Percentiles rank a stretch among this genome's conserved stretches.
Evolutionary conservation across 2,888 invertebrate genomes (phyloP).

Genomic region (Thecophora atra): DNA sequence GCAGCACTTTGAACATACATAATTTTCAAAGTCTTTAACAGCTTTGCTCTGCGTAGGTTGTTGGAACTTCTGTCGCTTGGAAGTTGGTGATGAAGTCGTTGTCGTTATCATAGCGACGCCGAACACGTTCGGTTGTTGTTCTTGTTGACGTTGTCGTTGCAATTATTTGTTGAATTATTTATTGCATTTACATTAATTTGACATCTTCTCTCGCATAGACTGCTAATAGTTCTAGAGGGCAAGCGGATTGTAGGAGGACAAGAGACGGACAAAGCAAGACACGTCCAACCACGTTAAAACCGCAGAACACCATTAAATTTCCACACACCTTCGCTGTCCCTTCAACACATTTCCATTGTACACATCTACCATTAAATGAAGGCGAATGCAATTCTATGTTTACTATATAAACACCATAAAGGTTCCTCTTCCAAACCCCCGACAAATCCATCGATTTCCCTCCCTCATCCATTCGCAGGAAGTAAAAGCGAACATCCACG

Average conservation of each 20-base stretch:
- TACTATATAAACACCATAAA: no score
- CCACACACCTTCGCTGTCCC: neutral
- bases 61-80: neutral
- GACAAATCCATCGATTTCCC: neutral
- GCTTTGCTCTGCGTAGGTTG: neutral
- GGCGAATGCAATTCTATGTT: slow-evolving; percentile 26
- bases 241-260: neutral
- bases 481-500: slow-evolving; percentile 11
- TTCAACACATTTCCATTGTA: neutral
- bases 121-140: neutral
- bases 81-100: neutral
- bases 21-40: slow-evolving; percentile 19
- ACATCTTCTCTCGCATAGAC: slow-evolving; percentile 16
- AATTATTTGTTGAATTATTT: slow-evolving; percentile 31
- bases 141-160: slow-evolving; percentile 19
- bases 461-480: neutral
- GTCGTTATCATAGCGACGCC: no score
- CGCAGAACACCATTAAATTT: slow-evolving; percentile 36
- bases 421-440: no score
- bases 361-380: neutral
- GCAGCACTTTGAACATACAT: slow-evolving; percentile 7
- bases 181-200: slow-evolving; percentile 33
- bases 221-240: slow-evolving; percentile 17
- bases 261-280: neutral
- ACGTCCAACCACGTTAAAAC: slow-evolving; percentile 23